Evolutionary conservation across 1,140 invertebrate genomes (phyloP).

Genomic region (Phthorimaea operculella): DNA sequence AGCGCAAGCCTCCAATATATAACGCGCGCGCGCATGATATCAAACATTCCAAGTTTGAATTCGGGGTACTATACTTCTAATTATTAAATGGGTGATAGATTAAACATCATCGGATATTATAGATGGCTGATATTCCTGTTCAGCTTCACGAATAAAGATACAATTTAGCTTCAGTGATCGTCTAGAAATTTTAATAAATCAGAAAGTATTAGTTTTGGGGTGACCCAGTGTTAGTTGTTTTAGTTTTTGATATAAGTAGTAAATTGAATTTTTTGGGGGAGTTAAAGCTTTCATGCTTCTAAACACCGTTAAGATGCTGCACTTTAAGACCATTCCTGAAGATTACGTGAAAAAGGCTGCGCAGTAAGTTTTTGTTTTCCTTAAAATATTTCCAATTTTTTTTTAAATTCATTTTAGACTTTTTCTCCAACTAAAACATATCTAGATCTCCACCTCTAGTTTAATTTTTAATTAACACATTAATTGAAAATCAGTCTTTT

Average conservation of each 20-base stretch:
- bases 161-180: constrained; percentile 31
- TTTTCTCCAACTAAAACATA: too few relatives aligned
- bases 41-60: constrained; percentile 31
- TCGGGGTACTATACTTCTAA: constrained; percentile 21
- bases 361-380: constrained; percentile 34
- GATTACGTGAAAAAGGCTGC: constrained; percentile 47
- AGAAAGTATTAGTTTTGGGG: constrained; percentile 26
- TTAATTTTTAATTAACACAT: too few relatives aligned
- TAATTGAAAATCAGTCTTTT: too few relatives aligned
- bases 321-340: constrained; percentile 50
- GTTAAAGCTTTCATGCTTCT: constrained; percentile 15
- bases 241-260: too few relatives aligned
- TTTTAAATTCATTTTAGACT: too few relatives aligned
- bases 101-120: constrained; percentile 47
- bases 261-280: constrained; percentile 22
- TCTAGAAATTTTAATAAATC: constrained; percentile 22
- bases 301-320: constrained; percentile 46
- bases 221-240: not conserved
- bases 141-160: constrained; percentile 55
- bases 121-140: constrained; percentile 57
- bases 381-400: too few relatives aligned
- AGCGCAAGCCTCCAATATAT: constrained; percentile 42
- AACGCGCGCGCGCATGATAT: constrained; percentile 29
- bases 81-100: constrained; percentile 62
- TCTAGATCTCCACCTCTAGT: too few relatives aligned